Conservation (phyloP, 1,140 invertebrate genomes). For the Zaprionus ornatus region DNA sequence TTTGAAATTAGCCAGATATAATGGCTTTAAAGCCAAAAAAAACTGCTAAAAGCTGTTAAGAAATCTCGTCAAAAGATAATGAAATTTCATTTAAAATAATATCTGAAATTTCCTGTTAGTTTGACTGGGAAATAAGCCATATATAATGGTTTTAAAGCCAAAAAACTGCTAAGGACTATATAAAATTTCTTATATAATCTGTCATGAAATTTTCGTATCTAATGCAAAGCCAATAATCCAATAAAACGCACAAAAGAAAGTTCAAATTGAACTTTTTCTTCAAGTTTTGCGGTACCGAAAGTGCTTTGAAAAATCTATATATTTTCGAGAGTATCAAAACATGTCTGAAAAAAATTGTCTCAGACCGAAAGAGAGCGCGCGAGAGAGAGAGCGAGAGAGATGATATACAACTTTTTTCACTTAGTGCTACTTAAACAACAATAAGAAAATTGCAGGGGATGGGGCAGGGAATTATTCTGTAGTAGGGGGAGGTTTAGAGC, state of each 20-base stretch:
- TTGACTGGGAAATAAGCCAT: too few species aligned
- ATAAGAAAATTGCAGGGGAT: constrained; percentile 24
- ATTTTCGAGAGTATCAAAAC: constrained; percentile 8
- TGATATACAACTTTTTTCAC: constrained; percentile 57
- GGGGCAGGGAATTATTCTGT: too few species aligned
- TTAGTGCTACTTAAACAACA: constrained; percentile 50
- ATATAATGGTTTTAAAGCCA: too few species aligned
- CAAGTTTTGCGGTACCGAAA: not conserved
- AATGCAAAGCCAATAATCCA: constrained; percentile 1
- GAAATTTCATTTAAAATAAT: too few species aligned
- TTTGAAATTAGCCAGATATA: not conserved
- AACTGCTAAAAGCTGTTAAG: not conserved
- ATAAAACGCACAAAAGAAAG: not conserved
- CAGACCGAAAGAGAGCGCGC: too few species aligned
- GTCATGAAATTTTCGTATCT: not conserved
- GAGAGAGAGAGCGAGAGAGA: too few species aligned
- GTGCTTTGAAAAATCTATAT: not conserved
- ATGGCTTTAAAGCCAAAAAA: not conserved
- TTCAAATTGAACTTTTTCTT: not conserved
- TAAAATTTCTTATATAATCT: not conserved
- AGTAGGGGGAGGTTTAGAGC: too few species aligned
- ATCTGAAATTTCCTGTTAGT: too few species aligned
- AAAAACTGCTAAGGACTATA: not conserved
- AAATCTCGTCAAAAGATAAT: not conserved
- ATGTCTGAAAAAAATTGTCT: not conserved